phyloP scores from a whole-genome alignment of 1,140 invertebrate genomes.

The Anastrepha ludens region DNA sequence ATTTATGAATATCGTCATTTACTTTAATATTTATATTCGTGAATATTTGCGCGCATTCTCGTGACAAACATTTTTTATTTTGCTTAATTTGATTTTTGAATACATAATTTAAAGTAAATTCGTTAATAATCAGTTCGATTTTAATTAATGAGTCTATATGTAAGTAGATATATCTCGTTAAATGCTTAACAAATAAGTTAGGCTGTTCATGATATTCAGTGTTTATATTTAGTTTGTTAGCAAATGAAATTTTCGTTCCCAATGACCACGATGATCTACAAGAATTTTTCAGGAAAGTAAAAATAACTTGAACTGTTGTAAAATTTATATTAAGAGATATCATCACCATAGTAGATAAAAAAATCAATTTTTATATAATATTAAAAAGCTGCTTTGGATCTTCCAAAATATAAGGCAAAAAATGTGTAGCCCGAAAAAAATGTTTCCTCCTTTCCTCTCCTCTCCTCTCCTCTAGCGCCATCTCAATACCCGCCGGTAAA shows the following conservation, averaged over 20 bases:
- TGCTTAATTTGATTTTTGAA: slow-evolving; percentile 64
- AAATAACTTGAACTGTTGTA: no score
- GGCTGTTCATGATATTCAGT: neutral
- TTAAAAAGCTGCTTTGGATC: no score
- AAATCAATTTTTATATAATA: no score
- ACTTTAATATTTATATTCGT: slow-evolving; percentile 40
- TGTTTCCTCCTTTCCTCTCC: no score
- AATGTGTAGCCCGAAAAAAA: no score
- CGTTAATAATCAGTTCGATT: slow-evolving; percentile 74
- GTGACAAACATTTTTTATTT: slow-evolving; percentile 53
- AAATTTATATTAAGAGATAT: no score
- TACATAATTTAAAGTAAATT: slow-evolving; percentile 74
- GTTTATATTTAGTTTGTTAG: neutral
- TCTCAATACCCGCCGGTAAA: no score
- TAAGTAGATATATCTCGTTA: neutral
- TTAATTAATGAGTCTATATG: slow-evolving; percentile 53
- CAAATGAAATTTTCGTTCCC: no score
- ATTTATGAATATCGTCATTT: neutral
- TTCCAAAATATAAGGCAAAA: no score
- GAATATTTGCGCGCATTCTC: neutral
- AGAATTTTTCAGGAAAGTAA: neutral
- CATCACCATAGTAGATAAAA: no score
- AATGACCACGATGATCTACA: no score
- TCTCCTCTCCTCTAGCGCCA: no score
- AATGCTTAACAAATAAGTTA: slow-evolving; percentile 18